Conservation (phyloP, 2,113 vertebrate genomes). For the Tamias sibiricus region DNA sequence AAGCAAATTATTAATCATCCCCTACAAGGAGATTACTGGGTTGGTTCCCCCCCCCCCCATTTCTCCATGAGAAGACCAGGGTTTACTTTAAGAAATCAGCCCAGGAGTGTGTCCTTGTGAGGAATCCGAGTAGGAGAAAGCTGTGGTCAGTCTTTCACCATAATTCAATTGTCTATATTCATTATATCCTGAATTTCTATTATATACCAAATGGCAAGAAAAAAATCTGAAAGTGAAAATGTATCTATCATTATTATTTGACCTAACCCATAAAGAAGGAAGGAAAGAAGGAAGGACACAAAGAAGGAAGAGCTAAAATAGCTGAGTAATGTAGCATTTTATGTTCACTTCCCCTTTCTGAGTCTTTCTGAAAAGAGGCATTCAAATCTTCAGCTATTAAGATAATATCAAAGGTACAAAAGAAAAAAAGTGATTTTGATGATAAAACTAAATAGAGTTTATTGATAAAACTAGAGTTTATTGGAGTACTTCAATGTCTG, state of each 20-base stretch:
- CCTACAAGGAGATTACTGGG: not conserved
- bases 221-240: not conserved
- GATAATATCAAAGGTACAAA: not conserved
- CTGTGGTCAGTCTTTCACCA: not conserved
- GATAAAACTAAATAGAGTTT: not conserved
- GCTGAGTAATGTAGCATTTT: not conserved
- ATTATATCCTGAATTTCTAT: not conserved
- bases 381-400: not conserved
- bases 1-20: conserved; percentile 4
- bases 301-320: not conserved
- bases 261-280: not conserved
- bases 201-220: not conserved
- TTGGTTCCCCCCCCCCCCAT: no score
- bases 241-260: not conserved
- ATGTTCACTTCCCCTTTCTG: not conserved
- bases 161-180: not conserved
- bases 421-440: not conserved
- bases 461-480: not conserved
- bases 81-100: not conserved
- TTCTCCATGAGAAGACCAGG: not conserved
- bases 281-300: not conserved
- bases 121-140: not conserved
- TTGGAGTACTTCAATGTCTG: not conserved
- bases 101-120: not conserved
- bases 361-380: not conserved